A percentile compares a stretch with the other conserved stretches of the same genome.
These are phyloP conservation scores for Clarias gariepinus DNA, from an alignment of 2,113 vertebrate species.

Conservation along the genomic window DNA sequence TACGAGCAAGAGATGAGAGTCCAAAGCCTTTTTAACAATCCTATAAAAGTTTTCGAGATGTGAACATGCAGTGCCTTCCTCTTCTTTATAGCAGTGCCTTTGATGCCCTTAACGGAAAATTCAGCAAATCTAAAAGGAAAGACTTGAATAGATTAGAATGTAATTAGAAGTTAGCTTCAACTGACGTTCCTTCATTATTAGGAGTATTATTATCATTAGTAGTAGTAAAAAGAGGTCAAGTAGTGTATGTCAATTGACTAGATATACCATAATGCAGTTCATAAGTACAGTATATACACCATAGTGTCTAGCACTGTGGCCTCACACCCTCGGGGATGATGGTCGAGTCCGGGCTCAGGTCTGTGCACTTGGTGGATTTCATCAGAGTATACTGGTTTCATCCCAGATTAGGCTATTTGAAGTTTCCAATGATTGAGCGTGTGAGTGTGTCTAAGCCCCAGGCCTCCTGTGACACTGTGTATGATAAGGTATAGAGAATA, in stretches of 20 bases:
- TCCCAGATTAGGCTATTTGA: no score
- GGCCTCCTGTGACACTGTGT: no score
- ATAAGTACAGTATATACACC: not conserved
- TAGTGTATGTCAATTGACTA: not conserved
- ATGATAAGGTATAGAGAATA: no score
- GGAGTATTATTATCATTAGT: no score
- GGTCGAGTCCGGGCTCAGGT: no score
- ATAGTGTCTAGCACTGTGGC: no score
- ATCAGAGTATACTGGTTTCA: no score
- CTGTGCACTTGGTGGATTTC: no score
- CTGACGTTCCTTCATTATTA: not conserved
- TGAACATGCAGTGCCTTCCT: not conserved
- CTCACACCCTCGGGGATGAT: no score
- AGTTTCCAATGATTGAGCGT: no score
- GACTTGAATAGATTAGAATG: not conserved
- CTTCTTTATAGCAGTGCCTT: not conserved
- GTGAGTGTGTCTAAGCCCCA: no score
- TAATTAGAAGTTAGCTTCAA: not conserved
- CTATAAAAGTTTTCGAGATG: conserved; percentile 1
- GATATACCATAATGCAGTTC: not conserved
- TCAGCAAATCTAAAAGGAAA: not conserved
- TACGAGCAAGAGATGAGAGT: not conserved
- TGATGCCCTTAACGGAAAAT: not conserved
- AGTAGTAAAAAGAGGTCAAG: not conserved
- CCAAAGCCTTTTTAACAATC: conserved; percentile 3